Evolutionary conservation across 2,113 vertebrate species (phyloP).

Genomic region (Scophthalmus maximus): DNA sequence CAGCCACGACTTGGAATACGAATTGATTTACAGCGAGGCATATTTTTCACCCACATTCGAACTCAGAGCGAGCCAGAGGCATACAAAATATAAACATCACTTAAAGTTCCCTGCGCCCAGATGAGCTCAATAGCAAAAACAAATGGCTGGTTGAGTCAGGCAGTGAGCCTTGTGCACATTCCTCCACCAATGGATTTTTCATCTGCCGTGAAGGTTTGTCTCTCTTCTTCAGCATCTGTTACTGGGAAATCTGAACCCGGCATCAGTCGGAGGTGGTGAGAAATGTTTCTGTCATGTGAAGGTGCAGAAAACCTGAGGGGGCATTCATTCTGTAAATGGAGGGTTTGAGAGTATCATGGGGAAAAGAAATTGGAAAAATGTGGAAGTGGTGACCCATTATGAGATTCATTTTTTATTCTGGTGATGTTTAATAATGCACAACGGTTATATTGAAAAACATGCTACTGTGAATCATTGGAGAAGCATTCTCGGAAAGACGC

Average conservation of each 20-base stretch:
- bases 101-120: slow-evolving; percentile 50
- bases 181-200: slow-evolving; percentile 60
- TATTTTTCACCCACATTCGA: slow-evolving; percentile 56
- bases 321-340: slow-evolving; percentile 14
- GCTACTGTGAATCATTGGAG: neutral
- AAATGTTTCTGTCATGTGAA: slow-evolving; percentile 36
- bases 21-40: slow-evolving; percentile 57
- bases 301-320: slow-evolving; percentile 9
- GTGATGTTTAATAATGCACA: slow-evolving; percentile 17
- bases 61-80: slow-evolving; percentile 43
- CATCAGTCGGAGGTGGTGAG: slow-evolving; percentile 41
- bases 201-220: slow-evolving; percentile 45
- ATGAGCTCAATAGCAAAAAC: slow-evolving; percentile 57
- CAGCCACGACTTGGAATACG: slow-evolving; percentile 34
- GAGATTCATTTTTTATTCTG: slow-evolving; percentile 11
- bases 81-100: slow-evolving; percentile 64
- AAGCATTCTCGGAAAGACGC: neutral
- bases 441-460: neutral
- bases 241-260: slow-evolving; percentile 24
- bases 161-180: slow-evolving; percentile 45
- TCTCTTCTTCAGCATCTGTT: slow-evolving; percentile 48
- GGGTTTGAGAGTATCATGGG: slow-evolving; percentile 5
- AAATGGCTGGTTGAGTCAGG: slow-evolving; percentile 47
- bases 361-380: slow-evolving; percentile 21
- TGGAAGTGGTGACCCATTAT: neutral